These are phyloP conservation scores for Strigamia transsilvanica DNA, from an alignment of 2,888 invertebrate genomes.

Conservation along the genomic window DNA sequence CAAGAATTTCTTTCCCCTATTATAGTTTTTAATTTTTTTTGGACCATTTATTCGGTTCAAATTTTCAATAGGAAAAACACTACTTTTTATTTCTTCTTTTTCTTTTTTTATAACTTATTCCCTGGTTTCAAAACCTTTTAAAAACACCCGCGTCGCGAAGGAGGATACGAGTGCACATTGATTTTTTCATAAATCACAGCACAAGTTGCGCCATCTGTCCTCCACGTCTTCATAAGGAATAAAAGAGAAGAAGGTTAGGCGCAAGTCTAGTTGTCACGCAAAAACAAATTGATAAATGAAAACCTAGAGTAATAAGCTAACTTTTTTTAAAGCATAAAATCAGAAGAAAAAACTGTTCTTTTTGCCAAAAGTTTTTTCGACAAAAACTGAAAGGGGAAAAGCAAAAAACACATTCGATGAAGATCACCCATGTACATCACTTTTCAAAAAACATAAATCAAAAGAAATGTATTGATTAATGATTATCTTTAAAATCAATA, in stretches of 20 bases:
- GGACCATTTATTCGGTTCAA: constrained; percentile 3
- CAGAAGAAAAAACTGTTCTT: neutral
- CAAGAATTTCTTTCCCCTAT: neutral
- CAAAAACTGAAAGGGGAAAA: neutral
- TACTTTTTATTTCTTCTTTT: constrained; percentile 1
- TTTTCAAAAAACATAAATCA: neutral
- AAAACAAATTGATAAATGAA: constrained; percentile 21
- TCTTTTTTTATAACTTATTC: neutral
- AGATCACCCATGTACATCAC: neutral
- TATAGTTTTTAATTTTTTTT: neutral
- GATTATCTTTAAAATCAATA: constrained; percentile 25
- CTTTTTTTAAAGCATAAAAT: neutral
- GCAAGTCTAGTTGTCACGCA: constrained; percentile 22
- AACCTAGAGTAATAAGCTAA: neutral
- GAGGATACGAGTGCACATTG: constrained; percentile 20
- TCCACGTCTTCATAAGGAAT: constrained; percentile 16
- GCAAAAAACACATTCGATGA: neutral
- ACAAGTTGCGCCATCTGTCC: constrained; percentile 35
- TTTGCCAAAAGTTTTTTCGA: neutral
- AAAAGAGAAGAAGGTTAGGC: neutral
- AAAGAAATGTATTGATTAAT: neutral
- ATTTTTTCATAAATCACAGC: constrained; percentile 33
- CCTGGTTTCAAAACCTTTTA: constrained; percentile 36
- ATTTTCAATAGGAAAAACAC: neutral
- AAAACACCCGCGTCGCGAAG: neutral